Percentiles rank a stretch among this genome's conserved stretches.
These are phyloP conservation scores for Apocheima hispidaria DNA, from an alignment of 2,888 invertebrate genomes.

Conservation along the genomic window DNA sequence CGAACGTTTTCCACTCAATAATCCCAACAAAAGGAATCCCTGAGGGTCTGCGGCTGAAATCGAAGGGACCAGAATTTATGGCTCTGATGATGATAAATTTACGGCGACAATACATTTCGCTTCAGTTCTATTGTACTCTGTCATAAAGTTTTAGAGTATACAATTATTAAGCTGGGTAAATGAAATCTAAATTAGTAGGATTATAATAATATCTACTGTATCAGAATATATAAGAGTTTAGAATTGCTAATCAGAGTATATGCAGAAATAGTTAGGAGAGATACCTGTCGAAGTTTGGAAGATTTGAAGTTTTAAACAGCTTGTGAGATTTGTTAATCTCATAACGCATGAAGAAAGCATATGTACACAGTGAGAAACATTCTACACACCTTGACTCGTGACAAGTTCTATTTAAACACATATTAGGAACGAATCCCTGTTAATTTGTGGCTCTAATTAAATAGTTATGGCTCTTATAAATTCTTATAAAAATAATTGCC, in stretches of 20 bases:
- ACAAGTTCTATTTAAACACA: too few relatives aligned
- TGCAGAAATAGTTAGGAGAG: too few relatives aligned
- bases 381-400: too few relatives aligned
- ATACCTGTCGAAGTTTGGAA: too few relatives aligned
- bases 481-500: too few relatives aligned
- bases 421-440: too few relatives aligned
- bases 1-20: conserved; percentile 64
- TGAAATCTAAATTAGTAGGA: not conserved
- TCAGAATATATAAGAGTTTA: not conserved
- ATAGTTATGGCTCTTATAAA: too few relatives aligned
- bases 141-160: conserved; percentile 17
- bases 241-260: not conserved
- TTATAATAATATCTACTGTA: not conserved
- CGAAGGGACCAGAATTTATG: conserved; percentile 53
- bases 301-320: too few relatives aligned
- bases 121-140: conserved; percentile 24
- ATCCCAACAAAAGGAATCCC: conserved; percentile 66
- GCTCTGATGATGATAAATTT: conserved; percentile 42
- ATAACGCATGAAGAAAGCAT: too few relatives aligned
- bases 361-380: too few relatives aligned
- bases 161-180: conserved; percentile 2
- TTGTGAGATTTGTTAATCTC: too few relatives aligned
- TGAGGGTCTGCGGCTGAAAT: conserved; percentile 53
- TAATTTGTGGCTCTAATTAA: too few relatives aligned
- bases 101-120: conserved; percentile 13